Evolutionary conservation across 2,888 invertebrate species (phyloP).

Genomic region (Pinctada fucata): DNA sequence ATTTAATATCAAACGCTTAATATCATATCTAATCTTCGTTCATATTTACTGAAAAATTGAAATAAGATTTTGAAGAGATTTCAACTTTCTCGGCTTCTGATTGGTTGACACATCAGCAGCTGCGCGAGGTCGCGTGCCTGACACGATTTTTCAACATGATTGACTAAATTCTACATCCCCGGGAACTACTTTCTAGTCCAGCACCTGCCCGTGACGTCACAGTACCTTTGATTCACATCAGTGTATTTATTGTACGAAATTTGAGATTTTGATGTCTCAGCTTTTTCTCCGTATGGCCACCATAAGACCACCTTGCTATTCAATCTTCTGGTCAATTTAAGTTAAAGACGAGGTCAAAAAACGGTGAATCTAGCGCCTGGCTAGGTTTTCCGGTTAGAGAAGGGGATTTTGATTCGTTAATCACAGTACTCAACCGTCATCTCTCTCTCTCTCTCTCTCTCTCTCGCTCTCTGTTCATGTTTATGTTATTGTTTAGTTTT

Average conservation of each 20-base stretch:
- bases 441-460: too few species aligned
- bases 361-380: not conserved
- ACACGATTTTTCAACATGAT: conserved; percentile 36
- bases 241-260: not conserved
- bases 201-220: conserved; percentile 71
- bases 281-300: not conserved
- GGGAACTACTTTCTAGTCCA: not conserved
- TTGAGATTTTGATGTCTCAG: not conserved
- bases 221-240: conserved; percentile 23
- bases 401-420: too few species aligned
- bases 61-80: conserved; percentile 2
- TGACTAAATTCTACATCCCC: conserved; percentile 37
- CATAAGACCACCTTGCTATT: not conserved
- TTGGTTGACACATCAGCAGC: conserved; percentile 61
- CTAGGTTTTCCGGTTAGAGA: not conserved
- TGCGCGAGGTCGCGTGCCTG: conserved; percentile 66
- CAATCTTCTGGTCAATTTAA: not conserved
- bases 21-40: not conserved
- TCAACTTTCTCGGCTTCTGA: conserved; percentile 41
- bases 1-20: too few species aligned
- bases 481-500: too few species aligned
- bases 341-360: not conserved
- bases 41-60: not conserved
- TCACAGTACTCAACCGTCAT: too few species aligned
- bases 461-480: too few species aligned